Evolutionary conservation across 2,113 vertebrate genomes (phyloP).

Genomic region (Hystrix brachyura): DNA sequence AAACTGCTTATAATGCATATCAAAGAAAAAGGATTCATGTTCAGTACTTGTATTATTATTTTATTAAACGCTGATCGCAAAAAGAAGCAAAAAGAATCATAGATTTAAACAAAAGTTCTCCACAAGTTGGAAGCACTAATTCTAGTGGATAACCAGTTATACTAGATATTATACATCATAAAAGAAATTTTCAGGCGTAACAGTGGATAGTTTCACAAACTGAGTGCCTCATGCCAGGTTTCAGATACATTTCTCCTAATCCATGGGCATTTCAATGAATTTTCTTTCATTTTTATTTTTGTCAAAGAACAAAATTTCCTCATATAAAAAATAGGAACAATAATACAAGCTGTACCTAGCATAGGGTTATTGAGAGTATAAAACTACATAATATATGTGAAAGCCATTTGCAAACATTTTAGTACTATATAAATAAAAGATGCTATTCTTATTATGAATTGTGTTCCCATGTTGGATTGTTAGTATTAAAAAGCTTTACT

Average conservation of each 20-base stretch:
- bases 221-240: neutral
- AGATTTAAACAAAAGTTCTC: constrained; percentile 33
- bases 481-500: constrained; percentile 3
- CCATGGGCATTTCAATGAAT: neutral
- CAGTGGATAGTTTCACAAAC: constrained; percentile 48
- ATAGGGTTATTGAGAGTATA: neutral
- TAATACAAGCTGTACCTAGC: neutral
- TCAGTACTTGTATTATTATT: constrained; percentile 33
- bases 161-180: constrained; percentile 76
- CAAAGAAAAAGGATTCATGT: constrained; percentile 38
- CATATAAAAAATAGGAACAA: neutral
- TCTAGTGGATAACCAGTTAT: constrained; percentile 51
- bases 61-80: constrained; percentile 60
- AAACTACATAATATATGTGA: neutral
- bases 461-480: neutral
- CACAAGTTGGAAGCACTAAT: constrained; percentile 7
- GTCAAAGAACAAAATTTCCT: constrained; percentile 30
- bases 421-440: neutral
- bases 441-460: neutral
- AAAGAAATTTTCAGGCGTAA: constrained; percentile 64
- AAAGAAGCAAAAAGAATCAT: constrained; percentile 60
- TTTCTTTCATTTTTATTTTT: constrained; percentile 55
- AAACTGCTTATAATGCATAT: neutral
- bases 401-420: neutral
- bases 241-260: constrained; percentile 35